Evolutionary conservation across 2,888 invertebrate genomes (phyloP).

Genomic region (Torymus auratus): DNA sequence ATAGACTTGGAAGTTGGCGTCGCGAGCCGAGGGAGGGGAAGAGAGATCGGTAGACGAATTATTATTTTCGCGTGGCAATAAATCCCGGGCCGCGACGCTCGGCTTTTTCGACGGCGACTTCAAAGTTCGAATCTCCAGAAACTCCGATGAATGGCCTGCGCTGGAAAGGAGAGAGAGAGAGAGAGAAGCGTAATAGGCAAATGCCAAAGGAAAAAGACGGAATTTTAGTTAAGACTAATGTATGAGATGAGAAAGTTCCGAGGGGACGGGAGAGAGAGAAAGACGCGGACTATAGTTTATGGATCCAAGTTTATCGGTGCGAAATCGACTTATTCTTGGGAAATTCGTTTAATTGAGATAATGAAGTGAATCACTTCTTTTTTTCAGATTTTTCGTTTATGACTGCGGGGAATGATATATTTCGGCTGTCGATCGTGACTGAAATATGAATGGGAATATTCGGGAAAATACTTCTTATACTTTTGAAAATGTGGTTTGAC

Average conservation of each 20-base stretch:
- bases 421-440: too few species aligned
- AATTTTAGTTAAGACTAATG: slow-evolving; percentile 31
- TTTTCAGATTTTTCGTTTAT: too few species aligned
- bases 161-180: not conserved
- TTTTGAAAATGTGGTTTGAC: too few species aligned
- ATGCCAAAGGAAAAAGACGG: slow-evolving; percentile 42
- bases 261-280: too few species aligned
- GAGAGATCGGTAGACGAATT: slow-evolving; percentile 40
- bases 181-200: slow-evolving; percentile 22
- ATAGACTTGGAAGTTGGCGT: slow-evolving; percentile 14
- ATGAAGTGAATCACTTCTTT: too few species aligned
- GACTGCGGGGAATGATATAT: too few species aligned
- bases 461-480: too few species aligned
- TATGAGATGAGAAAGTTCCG: slow-evolving; percentile 19
- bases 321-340: not conserved
- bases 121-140: slow-evolving; percentile 44
- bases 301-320: not conserved
- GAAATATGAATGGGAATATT: too few species aligned
- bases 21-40: not conserved
- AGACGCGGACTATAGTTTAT: not conserved
- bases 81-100: slow-evolving; percentile 26
- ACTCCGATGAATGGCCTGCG: slow-evolving; percentile 41
- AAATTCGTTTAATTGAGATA: not conserved
- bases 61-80: slow-evolving; percentile 51
- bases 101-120: slow-evolving; percentile 31